Evolutionary conservation across 53 echinoderm and acorn worm genomes (phyloP).

Genomic region (Echinometra lucunter): DNA sequence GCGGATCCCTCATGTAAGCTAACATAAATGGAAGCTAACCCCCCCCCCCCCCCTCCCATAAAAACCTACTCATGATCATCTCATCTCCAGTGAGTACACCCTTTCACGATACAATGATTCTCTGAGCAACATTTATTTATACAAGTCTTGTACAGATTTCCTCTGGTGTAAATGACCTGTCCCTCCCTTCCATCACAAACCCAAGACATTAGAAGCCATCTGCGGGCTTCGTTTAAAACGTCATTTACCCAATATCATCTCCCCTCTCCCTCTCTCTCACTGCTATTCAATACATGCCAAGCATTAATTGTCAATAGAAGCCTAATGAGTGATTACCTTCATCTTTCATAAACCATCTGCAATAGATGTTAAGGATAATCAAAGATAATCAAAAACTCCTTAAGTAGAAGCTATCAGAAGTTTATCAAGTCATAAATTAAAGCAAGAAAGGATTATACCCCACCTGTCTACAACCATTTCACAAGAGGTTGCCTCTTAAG

Average conservation of each 20-base stretch:
- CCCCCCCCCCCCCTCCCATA: not conserved
- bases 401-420: not conserved
- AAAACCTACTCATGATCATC: not conserved
- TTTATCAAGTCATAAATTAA: not conserved
- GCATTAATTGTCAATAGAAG: constrained; percentile 17
- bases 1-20: not conserved
- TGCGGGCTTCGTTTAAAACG: constrained; percentile 31
- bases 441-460: too few relatives aligned
- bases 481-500: too few relatives aligned
- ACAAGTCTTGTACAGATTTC: not conserved
- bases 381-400: constrained; percentile 35
- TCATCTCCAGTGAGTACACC: not conserved
- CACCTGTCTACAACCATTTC: too few relatives aligned
- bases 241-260: constrained; percentile 18
- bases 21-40: not conserved
- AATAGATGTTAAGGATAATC: not conserved
- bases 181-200: not conserved
- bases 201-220: not conserved
- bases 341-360: not conserved
- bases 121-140: not conserved
- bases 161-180: not conserved
- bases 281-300: not conserved
- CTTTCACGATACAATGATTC: not conserved
- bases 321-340: not conserved
- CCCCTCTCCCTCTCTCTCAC: not conserved